Base-by-base conservation (phyloP, 2,113 vertebrate species). In the Apus apus region DNA sequence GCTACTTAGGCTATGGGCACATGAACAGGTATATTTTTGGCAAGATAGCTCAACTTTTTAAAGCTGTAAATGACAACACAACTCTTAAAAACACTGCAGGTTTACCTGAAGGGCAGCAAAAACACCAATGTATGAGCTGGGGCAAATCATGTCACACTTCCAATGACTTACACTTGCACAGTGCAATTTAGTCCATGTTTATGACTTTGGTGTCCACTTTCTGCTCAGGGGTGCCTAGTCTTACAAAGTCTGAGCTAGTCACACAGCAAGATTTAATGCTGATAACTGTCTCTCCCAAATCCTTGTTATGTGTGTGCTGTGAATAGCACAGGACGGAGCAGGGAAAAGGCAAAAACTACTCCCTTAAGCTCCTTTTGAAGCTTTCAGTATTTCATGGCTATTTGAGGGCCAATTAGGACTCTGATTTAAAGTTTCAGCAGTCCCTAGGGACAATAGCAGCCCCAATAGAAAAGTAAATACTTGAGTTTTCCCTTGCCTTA, bases 321-420 rank as follows among this genome's bases (percentile, higher is more conserved):
- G 92, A 88, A 77, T 56, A 93, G 85, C 60, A 84, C 65, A 77
- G 87, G 81, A 85, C 3, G 6, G 82, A 95, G 80, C 36, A 92
- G 25, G 15, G 25, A 61, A 90, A 88, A 96, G 45, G 57, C 76
- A 95, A 68, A 16, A 92, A 45, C 92, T 77, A 77, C 50, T 74
- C 64, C 88, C 60, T 93, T 93, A 90, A 95, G 86, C 92, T 95
- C 27, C 75, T 97, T 96, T 86, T 95, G 92, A 94, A 92, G 67
- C 64, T 94, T 72, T 68, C 80, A 74, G 78, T 88, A 91, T 96
- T 96, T 93, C 87, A 70, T 93, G 83, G 79, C 61, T 92, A 50
- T 92, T 61, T 8, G 1, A 93, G 85, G 61, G 83, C 68, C 93
- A 96, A 90, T 96, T 96, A 96, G 68, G 53, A 74, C 61, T 86